Percentiles rank a stretch among this genome's conserved stretches.
These are phyloP conservation scores for Cynodonichthys magdalenae DNA, from an alignment of 2,797 vertebrate genomes.

Conservation along the genomic window DNA sequence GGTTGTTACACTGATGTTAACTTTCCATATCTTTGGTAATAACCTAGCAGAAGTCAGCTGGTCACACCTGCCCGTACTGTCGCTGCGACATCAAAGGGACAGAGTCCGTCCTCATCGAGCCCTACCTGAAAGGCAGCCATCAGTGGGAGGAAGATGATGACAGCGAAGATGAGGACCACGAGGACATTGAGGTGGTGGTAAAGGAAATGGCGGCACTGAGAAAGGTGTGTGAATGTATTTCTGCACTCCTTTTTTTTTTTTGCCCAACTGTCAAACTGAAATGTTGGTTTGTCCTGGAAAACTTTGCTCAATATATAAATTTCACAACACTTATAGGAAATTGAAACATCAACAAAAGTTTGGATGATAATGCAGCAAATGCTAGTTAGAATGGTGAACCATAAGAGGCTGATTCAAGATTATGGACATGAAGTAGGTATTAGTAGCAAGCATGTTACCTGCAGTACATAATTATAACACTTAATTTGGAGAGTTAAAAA, in stretches of 20 bases:
- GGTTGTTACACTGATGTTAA: not conserved
- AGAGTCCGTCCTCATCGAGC: slow-evolving; percentile 78
- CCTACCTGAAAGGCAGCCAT: slow-evolving; percentile 41
- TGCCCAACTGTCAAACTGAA: not conserved
- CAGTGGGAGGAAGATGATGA: slow-evolving; percentile 29
- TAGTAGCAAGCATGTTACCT: no score
- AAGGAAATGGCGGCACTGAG: slow-evolving; percentile 76
- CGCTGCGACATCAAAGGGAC: slow-evolving; percentile 85
- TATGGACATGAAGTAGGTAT: no score
- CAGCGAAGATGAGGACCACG: slow-evolving; percentile 66
- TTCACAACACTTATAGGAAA: not conserved
- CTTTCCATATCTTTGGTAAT: slow-evolving; percentile 22
- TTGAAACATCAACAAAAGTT: not conserved
- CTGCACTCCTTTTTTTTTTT: not conserved
- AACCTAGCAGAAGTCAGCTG: slow-evolving; percentile 79
- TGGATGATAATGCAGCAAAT: no score
- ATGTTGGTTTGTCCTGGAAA: not conserved
- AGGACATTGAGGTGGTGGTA: slow-evolving; percentile 72
- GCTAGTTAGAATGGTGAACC: no score
- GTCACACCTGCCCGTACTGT: slow-evolving; percentile 89
- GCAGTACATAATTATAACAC: no score
- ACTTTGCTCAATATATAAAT: not conserved
- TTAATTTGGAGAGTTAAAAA: no score
- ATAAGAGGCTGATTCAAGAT: no score
- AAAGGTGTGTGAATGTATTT: slow-evolving; percentile 55